Conservation (phyloP, 1,140 invertebrate species). For the Micrasema longulum region DNA sequence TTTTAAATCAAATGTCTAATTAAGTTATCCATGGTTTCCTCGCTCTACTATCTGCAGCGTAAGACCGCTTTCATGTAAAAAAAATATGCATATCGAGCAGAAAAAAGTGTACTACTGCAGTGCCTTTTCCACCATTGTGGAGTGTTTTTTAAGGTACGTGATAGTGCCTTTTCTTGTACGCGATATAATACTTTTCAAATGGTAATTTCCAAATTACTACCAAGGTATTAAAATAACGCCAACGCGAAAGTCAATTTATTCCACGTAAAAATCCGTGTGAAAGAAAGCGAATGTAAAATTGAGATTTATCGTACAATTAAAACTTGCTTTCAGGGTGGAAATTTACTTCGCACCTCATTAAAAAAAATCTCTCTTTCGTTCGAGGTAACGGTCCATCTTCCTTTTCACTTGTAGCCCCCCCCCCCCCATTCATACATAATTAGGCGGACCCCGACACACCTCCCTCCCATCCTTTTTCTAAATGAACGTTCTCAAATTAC, state of each 20-base stretch:
- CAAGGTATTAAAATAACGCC: slow-evolving; percentile 10
- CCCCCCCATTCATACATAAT: slow-evolving; percentile 47
- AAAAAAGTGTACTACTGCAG: no score
- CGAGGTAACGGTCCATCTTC: slow-evolving; percentile 8
- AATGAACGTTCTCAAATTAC: slow-evolving; percentile 55
- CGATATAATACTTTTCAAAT: neutral
- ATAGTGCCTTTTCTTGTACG: neutral
- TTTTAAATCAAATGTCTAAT: no score
- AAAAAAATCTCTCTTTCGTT: slow-evolving; percentile 24
- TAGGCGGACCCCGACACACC: slow-evolving; percentile 45
- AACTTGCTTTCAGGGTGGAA: slow-evolving; percentile 41
- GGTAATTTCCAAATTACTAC: slow-evolving; percentile 4
- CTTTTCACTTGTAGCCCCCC: slow-evolving; percentile 29
- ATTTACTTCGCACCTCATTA: slow-evolving; percentile 51
- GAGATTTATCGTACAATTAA: slow-evolving; percentile 49
- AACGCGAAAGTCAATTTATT: slow-evolving; percentile 11
- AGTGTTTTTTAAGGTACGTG: no score
- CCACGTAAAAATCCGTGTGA: slow-evolving; percentile 15
- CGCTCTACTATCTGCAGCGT: no score
- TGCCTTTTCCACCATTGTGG: no score
- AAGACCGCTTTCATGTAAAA: no score
- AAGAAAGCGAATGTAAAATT: slow-evolving; percentile 43
- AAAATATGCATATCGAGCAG: no score
- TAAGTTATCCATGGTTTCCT: no score
- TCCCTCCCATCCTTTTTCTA: slow-evolving; percentile 42